Base-by-base conservation (phyloP, 1,140 invertebrate genomes). In the Ladona fulva region DNA sequence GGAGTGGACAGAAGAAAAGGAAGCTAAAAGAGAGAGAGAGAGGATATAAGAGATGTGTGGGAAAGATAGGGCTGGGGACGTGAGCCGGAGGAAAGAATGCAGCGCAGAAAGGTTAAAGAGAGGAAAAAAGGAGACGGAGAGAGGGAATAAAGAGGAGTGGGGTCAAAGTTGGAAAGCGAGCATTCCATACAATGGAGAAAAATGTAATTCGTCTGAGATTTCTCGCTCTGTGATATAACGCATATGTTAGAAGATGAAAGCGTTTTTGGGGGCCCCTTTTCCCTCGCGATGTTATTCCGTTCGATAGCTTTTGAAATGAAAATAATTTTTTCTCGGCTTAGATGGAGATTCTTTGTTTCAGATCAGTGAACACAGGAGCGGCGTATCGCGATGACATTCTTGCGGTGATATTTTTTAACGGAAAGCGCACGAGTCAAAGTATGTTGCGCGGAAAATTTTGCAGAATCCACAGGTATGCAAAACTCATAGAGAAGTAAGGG, bases 181-280 rank as follows among this genome's bases (percentile, higher is more conserved):
- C 52, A 66, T 66, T 66, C 52, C 52, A 12, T 66, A 66, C 52
- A 66, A 66, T 19, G 52, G 52, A 66, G 52, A 66, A 66, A 66
- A 66, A 66, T 66, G 52, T 66, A 66, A 66, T 66, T 66, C 52
- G 52, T 66, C 52, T 66, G 52, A 66, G 52, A 66, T 66, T 66
- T 66, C 52, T 22, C 52, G 52, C 5, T 66, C 16, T 66, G 52
- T 66, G 14, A 22, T 66, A 66, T 22, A 22, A 22, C 52, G 52
- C 52, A 66, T 66, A 66, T 66, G 52, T 66, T 66, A 66, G 52
- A 22, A 66, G 52, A 66, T 66, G 52, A 66, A 66, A 66, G 52
- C n/a, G 52, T 22, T 66, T 37, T 66, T 66, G 52, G n/a, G 52
- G 14, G 14, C n/a, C 3, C 19, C 44, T 52, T 52, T 52, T 52